Evolutionary conservation across 2,888 invertebrate genomes (phyloP).

Genomic region (Athalia cordata): DNA sequence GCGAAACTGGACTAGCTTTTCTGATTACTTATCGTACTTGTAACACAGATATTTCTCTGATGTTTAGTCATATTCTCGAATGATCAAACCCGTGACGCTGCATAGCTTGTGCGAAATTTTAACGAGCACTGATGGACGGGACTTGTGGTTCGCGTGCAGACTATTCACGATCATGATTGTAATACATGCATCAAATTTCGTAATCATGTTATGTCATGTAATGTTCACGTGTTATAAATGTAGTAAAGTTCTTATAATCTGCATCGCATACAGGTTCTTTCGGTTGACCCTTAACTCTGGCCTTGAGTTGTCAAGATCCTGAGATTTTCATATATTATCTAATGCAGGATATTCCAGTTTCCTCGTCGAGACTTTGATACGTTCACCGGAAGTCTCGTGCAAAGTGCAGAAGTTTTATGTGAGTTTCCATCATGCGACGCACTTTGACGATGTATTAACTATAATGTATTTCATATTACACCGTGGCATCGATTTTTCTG

Average conservation of each 20-base stretch:
- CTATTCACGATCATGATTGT: too few relatives aligned
- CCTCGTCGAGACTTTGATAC: not conserved
- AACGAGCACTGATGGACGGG: too few relatives aligned
- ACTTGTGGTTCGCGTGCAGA: too few relatives aligned
- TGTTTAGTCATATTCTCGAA: not conserved
- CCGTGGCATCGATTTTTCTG: not conserved
- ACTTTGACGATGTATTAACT: not conserved
- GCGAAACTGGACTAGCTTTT: constrained; percentile 1
- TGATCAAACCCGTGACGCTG: too few relatives aligned
- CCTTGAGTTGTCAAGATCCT: too few relatives aligned
- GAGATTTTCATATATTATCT: too few relatives aligned
- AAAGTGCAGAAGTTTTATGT: not conserved
- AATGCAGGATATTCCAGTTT: too few relatives aligned
- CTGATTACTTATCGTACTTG: not conserved
- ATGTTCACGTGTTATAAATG: not conserved
- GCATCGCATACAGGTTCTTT: not conserved
- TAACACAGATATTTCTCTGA: constrained; percentile 1
- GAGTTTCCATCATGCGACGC: not conserved
- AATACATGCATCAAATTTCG: too few relatives aligned
- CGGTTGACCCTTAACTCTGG: not conserved
- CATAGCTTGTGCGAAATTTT: too few relatives aligned
- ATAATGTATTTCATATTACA: not conserved
- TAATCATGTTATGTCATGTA: not conserved
- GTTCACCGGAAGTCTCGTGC: not conserved
- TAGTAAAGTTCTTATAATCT: too few relatives aligned